phyloP scores from a whole-genome alignment of 2,797 vertebrate genomes.

The Eurystomus glaucurus region DNA sequence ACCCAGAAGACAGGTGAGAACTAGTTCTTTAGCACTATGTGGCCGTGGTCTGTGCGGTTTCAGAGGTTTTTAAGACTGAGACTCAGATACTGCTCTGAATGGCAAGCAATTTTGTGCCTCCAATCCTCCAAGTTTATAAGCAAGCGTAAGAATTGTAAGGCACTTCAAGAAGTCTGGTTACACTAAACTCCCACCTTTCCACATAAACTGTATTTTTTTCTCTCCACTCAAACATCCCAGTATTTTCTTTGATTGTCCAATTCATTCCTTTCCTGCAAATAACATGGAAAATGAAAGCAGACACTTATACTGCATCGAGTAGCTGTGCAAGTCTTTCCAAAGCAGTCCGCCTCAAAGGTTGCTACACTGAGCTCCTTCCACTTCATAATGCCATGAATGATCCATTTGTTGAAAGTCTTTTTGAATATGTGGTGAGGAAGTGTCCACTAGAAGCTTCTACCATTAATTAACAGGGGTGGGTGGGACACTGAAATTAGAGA shows the following conservation, averaged over 20 bases:
- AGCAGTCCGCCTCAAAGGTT: background rate
- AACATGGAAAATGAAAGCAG: background rate
- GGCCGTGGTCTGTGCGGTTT: background rate
- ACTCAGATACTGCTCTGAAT: background rate
- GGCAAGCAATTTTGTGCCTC: background rate
- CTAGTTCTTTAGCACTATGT: background rate
- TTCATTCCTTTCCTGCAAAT: background rate
- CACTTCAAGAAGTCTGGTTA: background rate
- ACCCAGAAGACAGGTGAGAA: background rate
- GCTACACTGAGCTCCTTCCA: background rate
- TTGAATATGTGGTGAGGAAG: background rate
- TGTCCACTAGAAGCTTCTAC: background rate
- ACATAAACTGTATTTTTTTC: background rate
- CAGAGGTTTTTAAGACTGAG: background rate
- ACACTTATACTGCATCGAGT: background rate
- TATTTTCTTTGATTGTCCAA: background rate
- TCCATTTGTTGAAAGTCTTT: background rate
- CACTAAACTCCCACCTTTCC: background rate
- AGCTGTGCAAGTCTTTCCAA: background rate
- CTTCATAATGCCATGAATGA: background rate
- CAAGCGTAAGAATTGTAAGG: background rate
- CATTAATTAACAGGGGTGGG: background rate
- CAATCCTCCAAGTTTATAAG: background rate
- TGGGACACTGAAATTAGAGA: background rate
- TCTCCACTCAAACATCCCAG: background rate